phyloP scores from a whole-genome alignment of 2,113 vertebrate species.

The Anhinga anhinga region DNA sequence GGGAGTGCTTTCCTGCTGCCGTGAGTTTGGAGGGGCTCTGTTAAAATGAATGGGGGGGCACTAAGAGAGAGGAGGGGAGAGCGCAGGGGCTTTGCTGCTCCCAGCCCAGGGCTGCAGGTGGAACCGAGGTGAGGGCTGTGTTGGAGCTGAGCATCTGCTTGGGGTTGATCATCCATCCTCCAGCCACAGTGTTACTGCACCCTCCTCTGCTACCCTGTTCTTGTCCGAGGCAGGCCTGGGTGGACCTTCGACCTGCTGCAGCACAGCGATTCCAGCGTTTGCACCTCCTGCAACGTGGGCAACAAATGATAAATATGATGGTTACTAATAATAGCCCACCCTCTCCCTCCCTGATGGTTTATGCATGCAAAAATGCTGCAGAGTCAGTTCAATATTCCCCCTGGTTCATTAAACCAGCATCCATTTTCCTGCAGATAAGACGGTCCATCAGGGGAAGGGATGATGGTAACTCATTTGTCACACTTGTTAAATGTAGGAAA shows the following conservation, averaged over 20 bases:
- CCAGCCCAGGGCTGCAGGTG: background rate
- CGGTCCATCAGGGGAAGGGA: background rate
- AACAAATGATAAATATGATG: background rate
- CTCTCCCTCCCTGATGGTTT: background rate
- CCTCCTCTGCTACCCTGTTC: background rate
- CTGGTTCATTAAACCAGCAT: conserved; percentile 7
- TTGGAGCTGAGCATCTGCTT: background rate
- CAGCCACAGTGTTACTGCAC: background rate
- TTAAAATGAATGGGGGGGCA: background rate
- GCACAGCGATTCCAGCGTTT: accelerated
- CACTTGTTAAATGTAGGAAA: conserved; percentile 37
- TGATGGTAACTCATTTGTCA: conserved; percentile 50
- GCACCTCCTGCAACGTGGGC: background rate
- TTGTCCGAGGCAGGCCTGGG: background rate
- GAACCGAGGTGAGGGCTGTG: accelerated
- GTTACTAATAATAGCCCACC: background rate
- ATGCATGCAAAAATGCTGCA: background rate
- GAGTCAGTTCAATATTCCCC: background rate
- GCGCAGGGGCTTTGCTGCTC: background rate
- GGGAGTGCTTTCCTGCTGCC: background rate
- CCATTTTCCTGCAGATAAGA: conserved; percentile 27
- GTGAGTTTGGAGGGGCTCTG: background rate
- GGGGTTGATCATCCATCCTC: background rate
- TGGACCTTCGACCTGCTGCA: background rate
- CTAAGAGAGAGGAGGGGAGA: background rate